phyloP scores from a whole-genome alignment of 2,113 vertebrate species.

The Passer domesticus region DNA sequence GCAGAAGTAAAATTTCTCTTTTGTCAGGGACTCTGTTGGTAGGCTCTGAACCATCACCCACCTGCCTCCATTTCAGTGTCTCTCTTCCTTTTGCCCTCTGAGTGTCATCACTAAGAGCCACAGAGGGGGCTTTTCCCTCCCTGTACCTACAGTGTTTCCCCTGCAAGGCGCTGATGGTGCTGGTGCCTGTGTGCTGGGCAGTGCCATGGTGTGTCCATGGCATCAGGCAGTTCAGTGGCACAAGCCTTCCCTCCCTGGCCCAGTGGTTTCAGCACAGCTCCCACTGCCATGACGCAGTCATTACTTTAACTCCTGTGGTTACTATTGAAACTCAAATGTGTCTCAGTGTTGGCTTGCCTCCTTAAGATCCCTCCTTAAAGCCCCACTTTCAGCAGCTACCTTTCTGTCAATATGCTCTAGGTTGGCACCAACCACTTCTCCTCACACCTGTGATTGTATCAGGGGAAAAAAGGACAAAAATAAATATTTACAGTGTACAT shows the following conservation, averaged over 20 bases:
- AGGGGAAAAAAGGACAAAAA: slow-evolving; percentile 28
- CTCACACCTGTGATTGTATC: slow-evolving; percentile 45
- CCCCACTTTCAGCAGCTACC: neutral
- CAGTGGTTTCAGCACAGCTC: neutral
- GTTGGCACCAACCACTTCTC: slow-evolving; percentile 38
- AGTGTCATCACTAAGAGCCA: neutral
- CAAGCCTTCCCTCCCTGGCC: neutral
- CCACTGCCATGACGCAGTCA: rapidly evolving
- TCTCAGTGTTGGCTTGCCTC: neutral
- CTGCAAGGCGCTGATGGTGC: neutral
- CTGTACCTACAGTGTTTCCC: rapidly evolving
- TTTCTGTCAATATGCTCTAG: slow-evolving; percentile 32
- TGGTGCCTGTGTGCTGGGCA: neutral
- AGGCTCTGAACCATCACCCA: neutral
- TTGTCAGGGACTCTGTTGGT: neutral
- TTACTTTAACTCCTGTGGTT: neutral
- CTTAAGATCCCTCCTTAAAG: slow-evolving; percentile 41
- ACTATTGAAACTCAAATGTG: neutral
- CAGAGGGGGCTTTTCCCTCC: neutral
- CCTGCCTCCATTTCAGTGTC: neutral
- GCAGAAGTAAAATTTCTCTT: neutral
- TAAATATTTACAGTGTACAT: slow-evolving; percentile 58
- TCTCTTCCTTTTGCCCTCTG: neutral
- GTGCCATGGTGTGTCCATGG: rapidly evolving
- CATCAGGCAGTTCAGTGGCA: neutral